Evolutionary conservation across 1,140 invertebrate species (phyloP), one percentile per base, ranked within the genome.

Genomic region (Drosophila kanapiae): DNA sequence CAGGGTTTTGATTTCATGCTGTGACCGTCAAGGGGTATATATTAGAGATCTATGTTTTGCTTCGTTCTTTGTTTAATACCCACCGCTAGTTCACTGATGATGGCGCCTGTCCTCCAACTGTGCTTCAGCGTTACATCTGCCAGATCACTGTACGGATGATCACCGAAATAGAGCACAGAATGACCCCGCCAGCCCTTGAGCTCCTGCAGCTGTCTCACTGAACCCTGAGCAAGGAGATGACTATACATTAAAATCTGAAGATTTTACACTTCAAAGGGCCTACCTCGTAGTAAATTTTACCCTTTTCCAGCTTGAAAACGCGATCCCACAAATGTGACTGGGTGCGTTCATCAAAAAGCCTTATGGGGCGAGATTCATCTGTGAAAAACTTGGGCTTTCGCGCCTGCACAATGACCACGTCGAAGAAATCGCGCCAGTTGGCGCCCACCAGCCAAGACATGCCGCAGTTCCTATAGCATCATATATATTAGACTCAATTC

Each of bases 41-140:
- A 33, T 16, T 33, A 13, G 6, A 58, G 18, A 8, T 29, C 7
- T 1, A 0, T 11, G 3, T 42, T 40, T 33, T 48, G 37, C 9
- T 9, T n/a, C 10, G 6, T 4, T 10, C 13, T 1, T n/a, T 0
- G 27, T 31, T 2, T 23, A 7, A 27, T 23, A 60, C 92, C 93
- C 93, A 97, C 96, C 48, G 95, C 96, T 16, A 99, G 93, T 94
- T 99, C 98, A 75, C 97, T 97, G 56, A 99, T 99, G 61, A 99
- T 99, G n/a, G 98, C 98, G 5, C 98, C 98, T 9, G 99, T 99
- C 83, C 98, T 95, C 98, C 98, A 99, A 27, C 98, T 98, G 93
- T 99, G 97, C 92, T 98, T 96, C 10, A 99, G 93, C 1, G 98
- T 99, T 5, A 98, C 97, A 94, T 99, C 98, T 5, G 98, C 98